These are phyloP conservation scores for Pachypanchax playfairii DNA, from an alignment of 2,113 vertebrate genomes.

Conservation along the genomic window DNA sequence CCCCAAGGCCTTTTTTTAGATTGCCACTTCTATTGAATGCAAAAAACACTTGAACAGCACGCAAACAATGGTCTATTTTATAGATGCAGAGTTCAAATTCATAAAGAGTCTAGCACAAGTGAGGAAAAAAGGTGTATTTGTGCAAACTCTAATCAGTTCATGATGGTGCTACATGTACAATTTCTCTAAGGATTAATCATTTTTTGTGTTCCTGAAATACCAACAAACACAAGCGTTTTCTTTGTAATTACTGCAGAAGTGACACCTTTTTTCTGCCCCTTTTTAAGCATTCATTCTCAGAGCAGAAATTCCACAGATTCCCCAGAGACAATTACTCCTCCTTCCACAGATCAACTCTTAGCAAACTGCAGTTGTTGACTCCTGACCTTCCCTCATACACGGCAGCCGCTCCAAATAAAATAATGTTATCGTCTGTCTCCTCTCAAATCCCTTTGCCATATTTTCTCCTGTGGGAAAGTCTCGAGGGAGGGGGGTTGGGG, in stretches of 20 bases:
- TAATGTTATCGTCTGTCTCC: conserved; percentile 44
- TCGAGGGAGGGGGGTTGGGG: conserved; percentile 27
- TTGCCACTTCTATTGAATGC: conserved; percentile 38
- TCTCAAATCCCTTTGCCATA: conserved; percentile 27
- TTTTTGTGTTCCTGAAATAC: neutral
- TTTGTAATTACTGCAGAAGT: conserved; percentile 15
- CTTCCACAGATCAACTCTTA: conserved; percentile 38
- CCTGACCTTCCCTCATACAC: conserved; percentile 51
- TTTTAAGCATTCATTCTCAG: conserved; percentile 14
- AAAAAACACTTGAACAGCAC: conserved; percentile 22
- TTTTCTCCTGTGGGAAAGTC: conserved; percentile 25
- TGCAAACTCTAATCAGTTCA: conserved; percentile 14
- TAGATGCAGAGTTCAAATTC: conserved; percentile 11
- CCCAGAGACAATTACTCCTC: conserved; percentile 25
- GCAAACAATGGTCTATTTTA: conserved; percentile 1
- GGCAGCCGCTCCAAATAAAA: conserved; percentile 56
- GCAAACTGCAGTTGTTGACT: conserved; percentile 58
- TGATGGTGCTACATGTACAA: neutral
- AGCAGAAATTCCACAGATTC: conserved; percentile 23
- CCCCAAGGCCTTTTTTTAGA: conserved; percentile 20
- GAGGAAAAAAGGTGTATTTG: neutral
- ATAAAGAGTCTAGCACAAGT: conserved; percentile 2
- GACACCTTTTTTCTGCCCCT: conserved; percentile 9
- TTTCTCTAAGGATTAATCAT: neutral
- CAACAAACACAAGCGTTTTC: neutral